Evolutionary conservation across 2,113 vertebrate species (phyloP), one percentile per base, ranked within the genome.

Genomic region (Nothobranchius kuhntae): DNA sequence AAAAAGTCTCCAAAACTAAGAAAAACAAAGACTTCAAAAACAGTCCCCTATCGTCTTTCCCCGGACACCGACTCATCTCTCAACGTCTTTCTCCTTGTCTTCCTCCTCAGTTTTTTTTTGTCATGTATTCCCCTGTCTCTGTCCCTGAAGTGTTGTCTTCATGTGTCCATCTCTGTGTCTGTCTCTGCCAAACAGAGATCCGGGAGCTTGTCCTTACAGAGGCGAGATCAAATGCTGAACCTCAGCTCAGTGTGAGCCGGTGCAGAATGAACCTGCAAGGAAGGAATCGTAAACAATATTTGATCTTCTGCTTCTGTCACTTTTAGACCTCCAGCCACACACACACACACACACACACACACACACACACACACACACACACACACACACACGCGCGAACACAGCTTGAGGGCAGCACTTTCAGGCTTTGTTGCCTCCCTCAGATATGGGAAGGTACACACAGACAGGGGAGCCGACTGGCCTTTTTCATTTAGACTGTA

Each of bases 361-460:
- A 67, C 60, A 56, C 81, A 77, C 59, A 64, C 83, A 72, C 78
- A 84, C 48, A 51, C 7, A 9, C 47, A 76, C 59, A 64, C 80
- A 72, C 76, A 77, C 59, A 64, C 81, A 72, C 76, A 83, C 71
- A 79, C 68, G 61, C 57, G 56, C 81, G 76, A 59, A 64, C 83
- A 72, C 78, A 85, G 81, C 86, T 87, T 85, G 83, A 85, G 86
- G 86, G 80, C 83, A 88, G 75, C 87, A 83, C 85, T 87, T 85
- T 88, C 46, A 69, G 83, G 78, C 78, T 85, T 84, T 86, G 81
- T 71, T 73, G 72, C 77, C 59, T 79, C 73, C 76, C 74, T 85
- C 71, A 75, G 76, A 85, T 74, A 68, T 54, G 21, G 57, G 74
- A 87, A 88, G 77, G 68, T 83, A 80, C 76, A 80, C 79, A 80